A percentile compares a stretch with the other conserved stretches of the same genome.
Conservation (phyloP, 2,888 invertebrate species). For the Acanthosepion pharaonis region DNA sequence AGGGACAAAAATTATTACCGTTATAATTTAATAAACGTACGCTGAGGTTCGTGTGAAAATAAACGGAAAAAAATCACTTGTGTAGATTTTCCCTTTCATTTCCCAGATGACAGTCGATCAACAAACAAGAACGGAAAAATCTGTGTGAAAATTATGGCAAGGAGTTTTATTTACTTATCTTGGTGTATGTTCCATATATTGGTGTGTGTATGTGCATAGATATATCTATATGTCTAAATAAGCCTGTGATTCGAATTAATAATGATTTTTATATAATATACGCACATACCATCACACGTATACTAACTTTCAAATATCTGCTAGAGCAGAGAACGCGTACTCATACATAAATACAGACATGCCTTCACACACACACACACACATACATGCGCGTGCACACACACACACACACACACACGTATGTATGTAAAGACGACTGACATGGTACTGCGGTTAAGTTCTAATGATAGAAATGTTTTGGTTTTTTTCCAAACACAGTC, state of each 20-base stretch:
- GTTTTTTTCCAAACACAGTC: no score
- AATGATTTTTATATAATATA: no score
- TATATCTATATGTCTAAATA: neutral
- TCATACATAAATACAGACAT: no score
- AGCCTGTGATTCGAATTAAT: neutral
- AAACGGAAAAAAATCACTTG: neutral
- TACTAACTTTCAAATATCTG: no score
- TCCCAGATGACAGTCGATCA: neutral
- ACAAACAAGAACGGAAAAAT: neutral
- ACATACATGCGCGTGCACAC: neutral
- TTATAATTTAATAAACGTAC: neutral
- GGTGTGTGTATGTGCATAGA: neutral
- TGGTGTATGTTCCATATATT: neutral
- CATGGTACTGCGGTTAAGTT: no score
- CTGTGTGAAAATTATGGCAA: neutral
- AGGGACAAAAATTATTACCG: neutral
- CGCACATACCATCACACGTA: no score
- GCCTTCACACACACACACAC: neutral
- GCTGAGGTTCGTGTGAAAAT: neutral
- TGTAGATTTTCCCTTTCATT: conserved; percentile 6
- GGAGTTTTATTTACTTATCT: neutral
- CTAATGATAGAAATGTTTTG: no score
- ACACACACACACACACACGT: neutral
- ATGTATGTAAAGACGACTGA: no score
- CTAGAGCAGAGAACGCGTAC: no score